Percentiles rank a stretch among this genome's conserved stretches.
Conservation (phyloP, 2,113 vertebrate species). For the Pandion haliaetus region DNA sequence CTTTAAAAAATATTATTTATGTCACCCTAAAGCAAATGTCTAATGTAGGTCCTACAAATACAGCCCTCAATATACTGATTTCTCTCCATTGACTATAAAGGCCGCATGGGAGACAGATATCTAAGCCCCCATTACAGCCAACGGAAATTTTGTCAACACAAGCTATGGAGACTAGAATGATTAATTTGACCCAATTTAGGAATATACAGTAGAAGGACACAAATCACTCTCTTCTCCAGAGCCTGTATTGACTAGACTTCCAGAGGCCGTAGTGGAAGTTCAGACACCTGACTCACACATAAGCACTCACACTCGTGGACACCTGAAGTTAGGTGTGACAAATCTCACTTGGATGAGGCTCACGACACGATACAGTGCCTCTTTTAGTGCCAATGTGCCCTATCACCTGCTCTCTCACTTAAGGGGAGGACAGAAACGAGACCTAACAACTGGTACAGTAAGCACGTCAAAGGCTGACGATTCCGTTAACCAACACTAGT, state of each 20-base stretch:
- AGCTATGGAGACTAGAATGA: background rate
- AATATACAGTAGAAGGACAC: background rate
- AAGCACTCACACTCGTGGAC: rapidly evolving
- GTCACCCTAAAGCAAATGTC: background rate
- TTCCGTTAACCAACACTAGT: background rate
- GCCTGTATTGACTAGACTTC: background rate
- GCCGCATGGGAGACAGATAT: background rate
- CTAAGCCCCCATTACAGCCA: background rate
- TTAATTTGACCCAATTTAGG: background rate
- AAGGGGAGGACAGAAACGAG: background rate
- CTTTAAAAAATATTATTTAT: background rate
- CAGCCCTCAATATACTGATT: background rate
- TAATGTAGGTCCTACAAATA: background rate
- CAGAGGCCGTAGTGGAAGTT: background rate
- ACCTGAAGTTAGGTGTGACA: background rate
- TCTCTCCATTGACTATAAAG: background rate
- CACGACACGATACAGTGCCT: background rate
- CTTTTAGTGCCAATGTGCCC: background rate
- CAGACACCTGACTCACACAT: background rate
- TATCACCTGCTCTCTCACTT: background rate
- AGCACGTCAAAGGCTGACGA: background rate
- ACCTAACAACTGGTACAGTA: background rate
- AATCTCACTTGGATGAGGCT: background rate
- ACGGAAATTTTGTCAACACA: background rate
- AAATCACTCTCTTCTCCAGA: background rate